phyloP scores from a whole-genome alignment of 2,888 invertebrate genomes.

The Ctena decussata region DNA sequence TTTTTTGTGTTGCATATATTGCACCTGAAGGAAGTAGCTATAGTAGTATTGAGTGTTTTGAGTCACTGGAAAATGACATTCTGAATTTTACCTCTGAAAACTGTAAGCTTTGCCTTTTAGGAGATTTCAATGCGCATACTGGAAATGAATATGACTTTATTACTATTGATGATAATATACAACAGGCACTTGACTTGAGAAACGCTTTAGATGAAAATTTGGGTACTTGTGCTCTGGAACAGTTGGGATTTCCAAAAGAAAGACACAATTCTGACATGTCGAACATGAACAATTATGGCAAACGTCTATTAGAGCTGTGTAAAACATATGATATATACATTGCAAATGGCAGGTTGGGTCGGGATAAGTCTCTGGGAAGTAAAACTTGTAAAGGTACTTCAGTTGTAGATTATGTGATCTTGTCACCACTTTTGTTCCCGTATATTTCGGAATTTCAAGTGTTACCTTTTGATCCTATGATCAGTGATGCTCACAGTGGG shows the following conservation, averaged over 20 bases:
- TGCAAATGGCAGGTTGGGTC: not conserved
- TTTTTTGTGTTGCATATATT: not conserved
- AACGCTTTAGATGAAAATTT: not conserved
- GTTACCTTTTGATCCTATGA: conserved; percentile 2
- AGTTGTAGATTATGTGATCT: not conserved
- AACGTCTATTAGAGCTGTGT: not conserved
- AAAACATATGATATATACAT: not conserved
- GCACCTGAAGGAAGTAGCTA: not conserved
- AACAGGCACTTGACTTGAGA: not conserved
- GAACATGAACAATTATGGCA: not conserved
- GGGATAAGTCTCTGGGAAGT: not conserved
- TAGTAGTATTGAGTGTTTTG: not conserved
- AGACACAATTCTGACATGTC: not conserved
- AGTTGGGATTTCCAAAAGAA: not conserved
- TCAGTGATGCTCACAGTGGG: conserved; percentile 1
- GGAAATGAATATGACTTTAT: not conserved
- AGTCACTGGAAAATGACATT: not conserved
- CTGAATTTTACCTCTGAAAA: not conserved
- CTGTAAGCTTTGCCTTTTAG: not conserved
- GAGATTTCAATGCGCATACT: not conserved
- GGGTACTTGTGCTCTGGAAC: not conserved
- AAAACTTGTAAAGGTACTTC: not conserved
- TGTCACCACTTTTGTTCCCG: not conserved
- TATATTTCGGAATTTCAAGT: not conserved
- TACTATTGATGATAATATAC: not conserved